These are phyloP conservation scores for Sylvia atricapilla DNA, from an alignment of 2,113 vertebrate genomes.

Conservation along the genomic window DNA sequence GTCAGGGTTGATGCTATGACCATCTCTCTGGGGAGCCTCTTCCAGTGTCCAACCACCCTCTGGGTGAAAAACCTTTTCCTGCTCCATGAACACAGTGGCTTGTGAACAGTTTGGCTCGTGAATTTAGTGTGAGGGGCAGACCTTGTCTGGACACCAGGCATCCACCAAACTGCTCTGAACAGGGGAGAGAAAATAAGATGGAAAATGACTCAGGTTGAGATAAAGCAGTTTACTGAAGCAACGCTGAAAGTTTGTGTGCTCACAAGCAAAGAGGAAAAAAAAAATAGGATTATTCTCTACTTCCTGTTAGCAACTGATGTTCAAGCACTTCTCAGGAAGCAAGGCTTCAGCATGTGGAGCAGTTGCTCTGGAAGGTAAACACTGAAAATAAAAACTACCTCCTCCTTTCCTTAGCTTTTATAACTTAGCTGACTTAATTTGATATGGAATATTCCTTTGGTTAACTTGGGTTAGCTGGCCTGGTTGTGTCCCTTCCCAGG, in stretches of 20 bases:
- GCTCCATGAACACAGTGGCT: background rate
- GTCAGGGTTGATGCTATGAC: background rate
- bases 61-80: background rate
- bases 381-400: too few relatives aligned
- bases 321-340: background rate
- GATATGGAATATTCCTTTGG: background rate
- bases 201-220: background rate
- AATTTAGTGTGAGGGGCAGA: background rate
- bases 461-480: too few relatives aligned
- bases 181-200: background rate
- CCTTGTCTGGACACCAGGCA: background rate
- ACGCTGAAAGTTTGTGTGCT: fast-evolving
- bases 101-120: background rate
- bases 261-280: background rate
- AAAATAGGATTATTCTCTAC: background rate
- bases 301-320: background rate
- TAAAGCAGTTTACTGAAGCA: background rate
- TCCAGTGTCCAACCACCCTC: background rate
- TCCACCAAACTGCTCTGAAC: background rate
- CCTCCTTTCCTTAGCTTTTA: background rate
- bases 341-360: background rate
- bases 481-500: background rate
- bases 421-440: too few relatives aligned
- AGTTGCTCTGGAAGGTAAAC: background rate
- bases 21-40: background rate